Conservation (phyloP, 2,113 vertebrate species). For the Scalopus aquaticus region DNA sequence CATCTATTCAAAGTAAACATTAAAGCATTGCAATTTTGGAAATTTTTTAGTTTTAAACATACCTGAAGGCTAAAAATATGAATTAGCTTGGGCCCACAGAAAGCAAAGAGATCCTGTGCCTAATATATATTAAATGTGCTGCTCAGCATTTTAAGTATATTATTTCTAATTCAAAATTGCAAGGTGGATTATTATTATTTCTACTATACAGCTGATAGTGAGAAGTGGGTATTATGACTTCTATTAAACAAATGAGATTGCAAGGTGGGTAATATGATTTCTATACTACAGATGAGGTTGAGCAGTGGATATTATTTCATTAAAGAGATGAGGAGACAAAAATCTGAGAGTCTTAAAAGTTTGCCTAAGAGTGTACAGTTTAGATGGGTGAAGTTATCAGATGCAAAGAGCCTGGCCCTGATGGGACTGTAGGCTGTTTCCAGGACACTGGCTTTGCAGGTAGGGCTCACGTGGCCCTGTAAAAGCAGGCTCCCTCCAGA, state of each 20-base stretch:
- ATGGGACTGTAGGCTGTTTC: background rate
- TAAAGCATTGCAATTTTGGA: conserved; percentile 2
- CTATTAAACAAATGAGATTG: background rate
- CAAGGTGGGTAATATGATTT: background rate
- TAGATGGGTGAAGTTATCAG: background rate
- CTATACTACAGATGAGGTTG: background rate
- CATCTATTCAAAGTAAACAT: conserved; percentile 29
- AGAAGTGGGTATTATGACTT: background rate
- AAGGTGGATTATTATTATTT: background rate
- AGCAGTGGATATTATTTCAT: background rate
- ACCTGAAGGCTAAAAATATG: background rate
- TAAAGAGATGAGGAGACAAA: background rate
- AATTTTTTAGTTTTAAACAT: conserved; percentile 35
- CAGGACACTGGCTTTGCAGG: background rate
- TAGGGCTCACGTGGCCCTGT: background rate
- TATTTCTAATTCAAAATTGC: conserved; percentile 40
- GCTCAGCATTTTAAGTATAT: background rate
- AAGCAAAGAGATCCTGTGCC: background rate
- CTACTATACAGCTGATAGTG: background rate
- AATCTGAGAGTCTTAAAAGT: background rate
- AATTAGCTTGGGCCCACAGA: background rate
- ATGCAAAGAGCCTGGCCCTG: background rate
- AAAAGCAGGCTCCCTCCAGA: background rate
- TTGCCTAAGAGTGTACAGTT: background rate
- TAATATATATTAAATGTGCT: background rate